Conservation (phyloP, 2,113 vertebrate species). For the mouse (Mus musculus) region GRCm39 chr15:4137501-4138000, state of each 20-base stretch:
- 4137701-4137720: slow-evolving; percentile 23
- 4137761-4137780: neutral
- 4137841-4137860: neutral
- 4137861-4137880: slow-evolving; percentile 16
- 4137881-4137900: neutral
- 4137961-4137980: no score
- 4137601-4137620: slow-evolving; percentile 41
- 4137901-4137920: neutral
- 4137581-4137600: slow-evolving; percentile 36
- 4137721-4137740: neutral
- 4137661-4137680: slow-evolving; percentile 33
- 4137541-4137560: slow-evolving; percentile 59
- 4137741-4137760: neutral
- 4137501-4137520: slow-evolving; percentile 56
- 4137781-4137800: neutral
- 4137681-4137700: slow-evolving; percentile 55
- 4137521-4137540: slow-evolving; percentile 43
- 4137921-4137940: neutral
- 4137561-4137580: slow-evolving; percentile 40
- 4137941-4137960: neutral
- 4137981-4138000: no score
- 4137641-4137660: neutral
- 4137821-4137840: slow-evolving; percentile 33
- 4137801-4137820: slow-evolving; percentile 27
- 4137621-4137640: slow-evolving; percentile 1